A percentile compares a stretch with the other conserved stretches of the same genome.
phyloP scores from a whole-genome alignment of 2,113 vertebrate genomes.

The Hirundichthys speculiger region DNA sequence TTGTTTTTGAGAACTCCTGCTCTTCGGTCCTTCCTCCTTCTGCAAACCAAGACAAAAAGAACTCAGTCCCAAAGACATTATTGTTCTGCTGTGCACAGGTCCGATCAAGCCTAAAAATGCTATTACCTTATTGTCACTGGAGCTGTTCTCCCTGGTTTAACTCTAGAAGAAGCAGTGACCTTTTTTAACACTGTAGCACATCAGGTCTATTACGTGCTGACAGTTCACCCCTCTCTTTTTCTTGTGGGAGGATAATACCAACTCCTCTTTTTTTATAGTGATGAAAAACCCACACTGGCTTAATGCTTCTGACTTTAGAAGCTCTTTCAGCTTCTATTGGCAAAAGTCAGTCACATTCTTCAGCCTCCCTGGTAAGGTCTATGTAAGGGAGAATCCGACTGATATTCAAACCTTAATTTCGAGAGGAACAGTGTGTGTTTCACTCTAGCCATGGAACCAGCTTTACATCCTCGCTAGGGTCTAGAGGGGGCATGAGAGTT shows the following conservation, averaged over 20 bases:
- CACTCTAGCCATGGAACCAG: too few relatives aligned
- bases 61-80: conserved; percentile 20
- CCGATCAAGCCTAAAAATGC: conserved; percentile 59
- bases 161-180: conserved; percentile 66
- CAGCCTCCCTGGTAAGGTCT: too few relatives aligned
- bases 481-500: too few relatives aligned
- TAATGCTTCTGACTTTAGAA: conserved; percentile 26
- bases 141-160: conserved; percentile 59
- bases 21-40: too few relatives aligned
- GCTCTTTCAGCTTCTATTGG: conserved; percentile 18
- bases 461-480: too few relatives aligned
- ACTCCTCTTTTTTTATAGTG: conserved; percentile 37
- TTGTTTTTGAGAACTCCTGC: too few relatives aligned
- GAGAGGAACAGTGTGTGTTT: too few relatives aligned
- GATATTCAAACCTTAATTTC: too few relatives aligned
- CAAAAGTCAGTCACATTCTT: conserved; percentile 45
- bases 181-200: conserved; percentile 61
- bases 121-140: conserved; percentile 59
- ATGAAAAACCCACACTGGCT: conserved; percentile 49
- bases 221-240: conserved; percentile 55
- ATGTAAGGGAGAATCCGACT: too few relatives aligned
- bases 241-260: conserved; percentile 43
- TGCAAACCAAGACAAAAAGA: conserved; percentile 7
- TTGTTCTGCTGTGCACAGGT: conserved; percentile 43
- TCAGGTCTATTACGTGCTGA: conserved; percentile 56